Evolutionary conservation across 2,888 invertebrate genomes (phyloP).

Genomic region (Chrysolina americana): DNA sequence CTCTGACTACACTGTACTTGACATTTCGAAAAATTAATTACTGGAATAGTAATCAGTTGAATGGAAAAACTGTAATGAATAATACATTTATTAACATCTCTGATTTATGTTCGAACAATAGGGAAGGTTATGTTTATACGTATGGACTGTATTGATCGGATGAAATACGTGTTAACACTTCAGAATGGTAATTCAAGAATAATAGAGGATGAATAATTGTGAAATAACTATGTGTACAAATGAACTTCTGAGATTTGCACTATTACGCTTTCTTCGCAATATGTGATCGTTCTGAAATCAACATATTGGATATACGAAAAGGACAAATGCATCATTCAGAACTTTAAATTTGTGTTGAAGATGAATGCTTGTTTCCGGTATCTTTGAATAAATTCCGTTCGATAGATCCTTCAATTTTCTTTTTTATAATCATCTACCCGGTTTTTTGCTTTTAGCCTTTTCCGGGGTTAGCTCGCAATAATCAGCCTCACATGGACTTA

Average conservation of each 20-base stretch:
- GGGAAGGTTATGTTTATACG: slow-evolving; percentile 47
- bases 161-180: slow-evolving; percentile 7
- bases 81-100: slow-evolving; percentile 36
- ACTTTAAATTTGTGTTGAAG: too few relatives aligned
- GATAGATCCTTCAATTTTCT: too few relatives aligned
- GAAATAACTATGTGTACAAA: slow-evolving; percentile 21
- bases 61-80: slow-evolving; percentile 41
- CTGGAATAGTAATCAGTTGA: slow-evolving; percentile 35
- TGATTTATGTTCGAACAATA: slow-evolving; percentile 49
- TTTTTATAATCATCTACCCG: too few relatives aligned
- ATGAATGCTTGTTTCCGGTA: too few relatives aligned
- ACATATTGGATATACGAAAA: too few relatives aligned
- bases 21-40: slow-evolving; percentile 47
- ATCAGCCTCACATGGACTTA: too few relatives aligned
- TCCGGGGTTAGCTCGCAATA: too few relatives aligned
- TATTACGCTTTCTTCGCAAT: too few relatives aligned
- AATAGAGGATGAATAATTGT: slow-evolving; percentile 5
- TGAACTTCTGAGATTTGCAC: background rate
- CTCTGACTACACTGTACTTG: slow-evolving; percentile 37
- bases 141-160: background rate
- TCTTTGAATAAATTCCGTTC: too few relatives aligned
- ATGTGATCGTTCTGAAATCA: too few relatives aligned
- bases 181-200: slow-evolving; percentile 3
- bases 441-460: too few relatives aligned
- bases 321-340: too few relatives aligned